Evolutionary conservation across 2,888 invertebrate species (phyloP).

Genomic region (Microctonus brassicae): DNA sequence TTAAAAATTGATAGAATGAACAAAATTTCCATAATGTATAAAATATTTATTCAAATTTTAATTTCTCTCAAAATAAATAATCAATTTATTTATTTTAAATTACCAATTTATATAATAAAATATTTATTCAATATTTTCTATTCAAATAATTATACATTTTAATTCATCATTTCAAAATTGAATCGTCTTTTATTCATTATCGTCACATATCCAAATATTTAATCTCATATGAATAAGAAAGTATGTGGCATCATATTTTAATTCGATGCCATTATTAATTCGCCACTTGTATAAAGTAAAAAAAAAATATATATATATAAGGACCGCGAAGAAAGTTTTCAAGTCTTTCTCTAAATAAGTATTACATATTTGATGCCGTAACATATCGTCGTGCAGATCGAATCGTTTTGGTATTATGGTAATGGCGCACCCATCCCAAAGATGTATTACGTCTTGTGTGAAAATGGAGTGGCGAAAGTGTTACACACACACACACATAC

Average conservation of each 20-base stretch:
- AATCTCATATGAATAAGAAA: background rate
- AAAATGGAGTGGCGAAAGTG: slow-evolving; percentile 8
- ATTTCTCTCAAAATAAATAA: background rate
- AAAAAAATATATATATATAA: too few relatives aligned
- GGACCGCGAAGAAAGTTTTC: slow-evolving; percentile 31
- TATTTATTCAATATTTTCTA: too few relatives aligned
- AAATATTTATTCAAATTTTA: too few relatives aligned
- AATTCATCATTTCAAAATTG: background rate
- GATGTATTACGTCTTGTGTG: background rate
- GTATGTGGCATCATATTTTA: background rate
- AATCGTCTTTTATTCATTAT: background rate
- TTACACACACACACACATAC: background rate
- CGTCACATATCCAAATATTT: background rate
- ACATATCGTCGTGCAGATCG: background rate
- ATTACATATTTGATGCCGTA: slow-evolving; percentile 11
- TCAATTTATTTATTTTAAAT: too few relatives aligned
- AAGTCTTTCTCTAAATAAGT: slow-evolving; percentile 16
- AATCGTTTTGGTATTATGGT: slow-evolving; percentile 18
- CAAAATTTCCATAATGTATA: too few relatives aligned
- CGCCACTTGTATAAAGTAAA: too few relatives aligned
- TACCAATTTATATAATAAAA: too few relatives aligned
- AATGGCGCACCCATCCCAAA: slow-evolving; percentile 1
- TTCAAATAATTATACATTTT: too few relatives aligned
- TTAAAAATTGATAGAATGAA: too few relatives aligned
- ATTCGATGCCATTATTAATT: background rate